Evolutionary conservation across 2,888 invertebrate species (phyloP).

Genomic region (Andrena bicolor): DNA sequence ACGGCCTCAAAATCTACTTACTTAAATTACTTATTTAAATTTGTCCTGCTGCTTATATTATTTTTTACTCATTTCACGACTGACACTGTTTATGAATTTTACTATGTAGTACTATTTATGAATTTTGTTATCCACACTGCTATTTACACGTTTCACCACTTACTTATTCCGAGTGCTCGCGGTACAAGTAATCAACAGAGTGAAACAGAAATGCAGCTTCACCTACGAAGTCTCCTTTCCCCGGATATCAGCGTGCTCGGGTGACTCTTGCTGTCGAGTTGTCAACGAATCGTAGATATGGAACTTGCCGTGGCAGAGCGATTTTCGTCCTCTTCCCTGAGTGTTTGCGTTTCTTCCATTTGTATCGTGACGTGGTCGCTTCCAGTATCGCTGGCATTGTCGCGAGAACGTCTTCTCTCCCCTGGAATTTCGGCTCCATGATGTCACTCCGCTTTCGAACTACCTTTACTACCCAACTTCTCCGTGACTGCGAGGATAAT

Average conservation of each 20-base stretch:
- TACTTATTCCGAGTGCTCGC: neutral
- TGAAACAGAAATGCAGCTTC: neutral
- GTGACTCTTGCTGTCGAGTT: constrained; percentile 27
- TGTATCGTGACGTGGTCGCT: constrained; percentile 15
- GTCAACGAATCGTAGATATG: constrained; percentile 27
- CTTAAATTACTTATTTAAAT: too few species aligned
- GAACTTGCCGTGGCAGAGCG: constrained; percentile 26
- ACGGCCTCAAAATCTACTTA: too few species aligned
- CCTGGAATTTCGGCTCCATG: constrained; percentile 6
- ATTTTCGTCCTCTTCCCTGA: constrained; percentile 28
- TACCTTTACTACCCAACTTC: neutral
- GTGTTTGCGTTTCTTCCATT: constrained; percentile 39
- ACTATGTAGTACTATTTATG: too few species aligned
- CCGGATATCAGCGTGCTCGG: constrained; percentile 5
- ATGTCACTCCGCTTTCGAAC: neutral
- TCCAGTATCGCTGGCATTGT: constrained; percentile 15
- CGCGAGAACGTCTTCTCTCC: constrained; percentile 22
- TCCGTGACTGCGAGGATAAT: neutral
- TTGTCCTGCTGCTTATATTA: too few species aligned
- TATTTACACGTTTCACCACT: too few species aligned
- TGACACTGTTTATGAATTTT: too few species aligned
- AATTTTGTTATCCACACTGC: too few species aligned
- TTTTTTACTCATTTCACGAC: too few species aligned
- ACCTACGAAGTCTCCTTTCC: constrained; percentile 4
- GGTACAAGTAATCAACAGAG: neutral